Evolutionary conservation across 2,797 vertebrate species (phyloP).

Genomic region (Eidolon dupreanum): DNA sequence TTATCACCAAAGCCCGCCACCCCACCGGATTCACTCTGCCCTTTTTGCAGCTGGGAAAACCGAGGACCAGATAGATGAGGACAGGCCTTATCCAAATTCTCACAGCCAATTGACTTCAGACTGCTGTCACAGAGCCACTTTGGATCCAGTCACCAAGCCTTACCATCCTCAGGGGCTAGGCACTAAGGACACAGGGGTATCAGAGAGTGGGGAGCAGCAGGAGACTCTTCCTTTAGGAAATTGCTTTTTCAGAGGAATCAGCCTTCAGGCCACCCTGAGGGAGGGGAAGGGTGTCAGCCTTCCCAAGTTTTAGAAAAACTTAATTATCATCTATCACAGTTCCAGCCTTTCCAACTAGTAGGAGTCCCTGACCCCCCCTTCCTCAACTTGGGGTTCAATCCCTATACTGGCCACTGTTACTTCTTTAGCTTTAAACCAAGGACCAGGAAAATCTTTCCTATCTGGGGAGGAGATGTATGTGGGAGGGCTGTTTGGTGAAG

Average conservation of each 20-base stretch:
- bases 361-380: background rate
- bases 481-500: background rate
- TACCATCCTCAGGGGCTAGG: background rate
- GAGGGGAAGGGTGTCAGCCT: background rate
- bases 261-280: background rate
- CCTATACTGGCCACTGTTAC: too few species aligned
- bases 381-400: background rate
- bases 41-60: background rate
- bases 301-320: background rate
- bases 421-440: slow-evolving; percentile 16
- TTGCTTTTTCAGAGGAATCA: background rate
- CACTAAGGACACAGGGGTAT: background rate
- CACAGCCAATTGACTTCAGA: background rate
- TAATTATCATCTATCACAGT: background rate
- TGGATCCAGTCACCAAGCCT: background rate
- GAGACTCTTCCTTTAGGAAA: background rate
- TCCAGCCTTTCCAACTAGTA: background rate
- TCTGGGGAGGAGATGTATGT: background rate
- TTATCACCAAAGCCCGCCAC: background rate
- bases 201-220: background rate
- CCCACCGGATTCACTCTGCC: background rate
- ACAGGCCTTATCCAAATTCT: background rate
- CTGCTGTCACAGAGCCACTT: background rate
- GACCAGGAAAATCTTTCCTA: background rate
- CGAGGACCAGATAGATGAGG: background rate